Conservation (phyloP, 2,797 vertebrate genomes). For the Vireo griseus region DNA sequence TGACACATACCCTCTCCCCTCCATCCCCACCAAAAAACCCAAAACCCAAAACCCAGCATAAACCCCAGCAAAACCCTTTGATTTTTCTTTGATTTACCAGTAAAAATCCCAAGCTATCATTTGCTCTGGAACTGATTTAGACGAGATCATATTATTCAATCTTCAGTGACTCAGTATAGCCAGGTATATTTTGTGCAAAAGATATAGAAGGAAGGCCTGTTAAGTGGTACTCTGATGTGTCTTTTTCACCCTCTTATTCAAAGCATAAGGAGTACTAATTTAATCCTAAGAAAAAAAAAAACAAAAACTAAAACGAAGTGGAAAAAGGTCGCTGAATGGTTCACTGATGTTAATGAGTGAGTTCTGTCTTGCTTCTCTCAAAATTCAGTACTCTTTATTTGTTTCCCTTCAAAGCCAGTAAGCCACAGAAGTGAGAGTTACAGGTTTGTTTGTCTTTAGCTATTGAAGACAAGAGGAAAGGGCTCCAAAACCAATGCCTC, state of each 20-base stretch:
- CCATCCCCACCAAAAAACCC: not conserved
- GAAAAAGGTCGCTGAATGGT: not conserved
- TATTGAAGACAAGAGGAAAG: not conserved
- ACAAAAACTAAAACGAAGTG: too few species aligned
- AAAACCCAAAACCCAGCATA: not conserved
- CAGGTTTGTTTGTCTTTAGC: not conserved
- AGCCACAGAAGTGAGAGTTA: not conserved
- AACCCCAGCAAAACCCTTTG: accelerated
- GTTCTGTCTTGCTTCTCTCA: not conserved
- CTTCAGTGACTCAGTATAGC: not conserved
- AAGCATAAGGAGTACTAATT: not conserved
- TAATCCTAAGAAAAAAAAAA: not conserved
- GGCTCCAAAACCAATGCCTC: not conserved
- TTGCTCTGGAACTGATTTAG: not conserved
- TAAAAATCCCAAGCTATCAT: not conserved
- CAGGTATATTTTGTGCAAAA: not conserved
- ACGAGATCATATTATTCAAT: not conserved
- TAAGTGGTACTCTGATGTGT: not conserved
- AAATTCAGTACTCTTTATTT: not conserved
- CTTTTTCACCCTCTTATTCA: not conserved
- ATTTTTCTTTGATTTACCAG: not conserved
- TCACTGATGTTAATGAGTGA: not conserved
- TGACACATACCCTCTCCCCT: accelerated
- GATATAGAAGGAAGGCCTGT: not conserved
- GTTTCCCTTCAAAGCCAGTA: not conserved